These are phyloP conservation scores for Dasyornis broadbenti DNA, from an alignment of 2,113 vertebrate species.

Conservation along the genomic window DNA sequence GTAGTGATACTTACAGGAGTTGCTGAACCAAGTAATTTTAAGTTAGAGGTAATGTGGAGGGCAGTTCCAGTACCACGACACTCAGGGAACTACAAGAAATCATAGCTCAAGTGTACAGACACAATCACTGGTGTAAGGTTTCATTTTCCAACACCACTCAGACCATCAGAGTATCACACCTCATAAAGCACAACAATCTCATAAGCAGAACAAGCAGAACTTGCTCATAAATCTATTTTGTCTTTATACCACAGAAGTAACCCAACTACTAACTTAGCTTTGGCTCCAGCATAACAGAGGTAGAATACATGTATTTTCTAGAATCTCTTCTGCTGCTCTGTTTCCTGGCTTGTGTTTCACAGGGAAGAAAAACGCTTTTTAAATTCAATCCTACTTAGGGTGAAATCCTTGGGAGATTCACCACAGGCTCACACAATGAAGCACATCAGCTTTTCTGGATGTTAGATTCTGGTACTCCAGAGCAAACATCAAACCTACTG, in stretches of 20 bases:
- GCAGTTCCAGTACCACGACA: neutral
- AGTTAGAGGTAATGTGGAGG: neutral
- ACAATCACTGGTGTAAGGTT: neutral
- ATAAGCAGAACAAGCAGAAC: neutral
- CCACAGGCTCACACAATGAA: neutral
- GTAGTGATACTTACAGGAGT: neutral
- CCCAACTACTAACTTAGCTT: neutral
- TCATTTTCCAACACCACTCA: neutral
- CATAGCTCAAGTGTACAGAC: neutral
- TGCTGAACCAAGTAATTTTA: neutral
- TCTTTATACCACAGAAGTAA: neutral
- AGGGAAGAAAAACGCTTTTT: neutral
- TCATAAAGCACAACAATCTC: neutral
- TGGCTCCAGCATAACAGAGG: neutral
- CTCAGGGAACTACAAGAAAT: neutral
- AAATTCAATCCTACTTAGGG: neutral
- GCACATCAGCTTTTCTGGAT: rapidly evolving
- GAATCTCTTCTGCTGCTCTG: neutral
- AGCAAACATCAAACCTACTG: neutral
- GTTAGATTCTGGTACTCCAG: neutral
- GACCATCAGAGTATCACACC: neutral
- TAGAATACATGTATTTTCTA: neutral
- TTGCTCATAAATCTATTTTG: neutral
- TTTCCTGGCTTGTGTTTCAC: neutral
- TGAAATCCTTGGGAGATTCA: neutral